phyloP scores from a whole-genome alignment of 1,140 invertebrate species.

The Hestina assimilis region DNA sequence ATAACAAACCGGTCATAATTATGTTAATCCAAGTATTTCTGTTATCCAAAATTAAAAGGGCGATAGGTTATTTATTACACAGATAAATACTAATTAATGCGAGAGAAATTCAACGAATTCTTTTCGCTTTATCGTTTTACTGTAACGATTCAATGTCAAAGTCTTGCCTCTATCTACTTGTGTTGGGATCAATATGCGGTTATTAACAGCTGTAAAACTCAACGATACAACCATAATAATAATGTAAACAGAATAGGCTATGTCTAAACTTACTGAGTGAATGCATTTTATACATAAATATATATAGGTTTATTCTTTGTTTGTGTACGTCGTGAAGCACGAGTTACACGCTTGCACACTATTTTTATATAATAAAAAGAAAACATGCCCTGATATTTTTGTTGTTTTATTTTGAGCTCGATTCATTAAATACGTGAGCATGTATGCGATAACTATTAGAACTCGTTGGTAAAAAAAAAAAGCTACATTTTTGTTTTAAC shows the following conservation, averaged over 20 bases:
- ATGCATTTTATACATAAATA: constrained; percentile 75
- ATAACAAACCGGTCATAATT: constrained; percentile 22
- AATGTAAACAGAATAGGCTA: constrained; percentile 71
- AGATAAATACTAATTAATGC: constrained; percentile 1
- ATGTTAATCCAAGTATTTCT: constrained; percentile 4
- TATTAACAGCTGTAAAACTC: constrained; percentile 69
- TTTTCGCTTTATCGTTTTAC: background rate
- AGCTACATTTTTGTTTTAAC: background rate
- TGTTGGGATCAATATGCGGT: constrained; percentile 11
- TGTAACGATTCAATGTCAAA: constrained; percentile 17
- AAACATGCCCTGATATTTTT: constrained; percentile 69
- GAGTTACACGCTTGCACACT: constrained; percentile 76
- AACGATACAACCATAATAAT: constrained; percentile 66
- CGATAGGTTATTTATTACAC: constrained; percentile 4
- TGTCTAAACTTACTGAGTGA: constrained; percentile 74
- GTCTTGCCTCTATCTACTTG: constrained; percentile 34
- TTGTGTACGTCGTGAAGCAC: constrained; percentile 71
- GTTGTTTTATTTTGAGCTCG: constrained; percentile 62
- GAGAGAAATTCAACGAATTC: background rate
- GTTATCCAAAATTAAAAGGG: constrained; percentile 13
- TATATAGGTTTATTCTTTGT: constrained; percentile 68
- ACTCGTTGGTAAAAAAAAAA: background rate
- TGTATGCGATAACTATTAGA: background rate
- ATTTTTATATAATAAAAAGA: constrained; percentile 79
- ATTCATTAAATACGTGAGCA: constrained; percentile 4